Evolutionary conservation across 2,888 invertebrate species (phyloP).

Genomic region (Agrochola lota): DNA sequence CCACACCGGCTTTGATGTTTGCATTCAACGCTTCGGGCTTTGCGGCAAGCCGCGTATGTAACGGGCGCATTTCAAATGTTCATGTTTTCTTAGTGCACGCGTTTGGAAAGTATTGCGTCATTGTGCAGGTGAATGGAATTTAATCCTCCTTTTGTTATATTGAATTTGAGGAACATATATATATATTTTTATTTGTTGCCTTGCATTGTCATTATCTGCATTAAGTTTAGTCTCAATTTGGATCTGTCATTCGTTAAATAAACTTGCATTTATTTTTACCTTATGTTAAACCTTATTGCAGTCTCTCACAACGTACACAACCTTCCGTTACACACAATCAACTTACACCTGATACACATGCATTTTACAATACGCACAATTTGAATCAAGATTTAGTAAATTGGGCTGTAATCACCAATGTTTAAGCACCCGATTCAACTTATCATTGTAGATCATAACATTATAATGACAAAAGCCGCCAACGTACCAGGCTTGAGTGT

Average conservation of each 20-base stretch:
- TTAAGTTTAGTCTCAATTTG: too few relatives aligned
- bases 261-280: background rate
- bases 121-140: background rate
- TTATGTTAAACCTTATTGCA: background rate
- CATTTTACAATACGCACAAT: background rate
- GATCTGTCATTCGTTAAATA: background rate
- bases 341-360: background rate
- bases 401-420: background rate
- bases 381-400: background rate
- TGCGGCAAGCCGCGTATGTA: background rate
- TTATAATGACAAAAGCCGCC: background rate
- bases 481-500: background rate
- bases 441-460: background rate
- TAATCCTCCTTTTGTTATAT: too few relatives aligned
- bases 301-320: background rate
- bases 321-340: background rate
- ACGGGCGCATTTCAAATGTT: background rate
- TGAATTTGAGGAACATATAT: background rate
- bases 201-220: too few relatives aligned
- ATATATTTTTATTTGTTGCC: too few relatives aligned
- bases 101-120: background rate
- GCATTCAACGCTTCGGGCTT: background rate
- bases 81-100: background rate
- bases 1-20: constrained; percentile 2
- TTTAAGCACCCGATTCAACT: background rate